Conservation (phyloP, 2,888 invertebrate genomes). For the Agriopis leucophaearia region DNA sequence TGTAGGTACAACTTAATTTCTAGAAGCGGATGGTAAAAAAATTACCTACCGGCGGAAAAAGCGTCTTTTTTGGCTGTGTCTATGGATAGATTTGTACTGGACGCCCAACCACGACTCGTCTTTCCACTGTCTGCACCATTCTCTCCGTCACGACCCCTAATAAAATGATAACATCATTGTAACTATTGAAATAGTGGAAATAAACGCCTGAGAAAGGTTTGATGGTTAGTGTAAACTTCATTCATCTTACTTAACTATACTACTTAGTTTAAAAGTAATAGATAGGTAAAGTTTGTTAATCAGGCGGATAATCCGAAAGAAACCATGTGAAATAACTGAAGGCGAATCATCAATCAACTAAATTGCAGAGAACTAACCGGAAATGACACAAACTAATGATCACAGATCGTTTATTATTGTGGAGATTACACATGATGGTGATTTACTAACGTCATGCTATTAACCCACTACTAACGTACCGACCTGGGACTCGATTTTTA, state of each 20-base stretch:
- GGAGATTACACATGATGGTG: slow-evolving; percentile 3
- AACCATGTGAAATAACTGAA: slow-evolving; percentile 3
- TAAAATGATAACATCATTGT: slow-evolving; percentile 28
- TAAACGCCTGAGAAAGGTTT: too few species aligned
- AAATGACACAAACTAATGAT: slow-evolving; percentile 30
- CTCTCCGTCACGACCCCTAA: slow-evolving; percentile 81
- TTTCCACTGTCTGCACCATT: slow-evolving; percentile 79
- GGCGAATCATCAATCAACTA: slow-evolving; percentile 19
- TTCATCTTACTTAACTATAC: not conserved
- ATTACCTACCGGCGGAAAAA: slow-evolving; percentile 74
- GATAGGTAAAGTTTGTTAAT: not conserved
- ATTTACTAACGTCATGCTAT: not conserved
- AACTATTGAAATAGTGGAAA: not conserved
- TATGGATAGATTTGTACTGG: slow-evolving; percentile 89
- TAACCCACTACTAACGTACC: not conserved
- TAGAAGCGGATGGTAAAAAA: not conserved
- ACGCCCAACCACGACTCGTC: slow-evolving; percentile 90
- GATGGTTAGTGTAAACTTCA: not conserved
- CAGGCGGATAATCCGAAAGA: not conserved
- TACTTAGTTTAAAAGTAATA: not conserved
- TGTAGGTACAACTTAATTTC: not conserved
- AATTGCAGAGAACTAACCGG: slow-evolving; percentile 33
- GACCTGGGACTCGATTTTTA: not conserved
- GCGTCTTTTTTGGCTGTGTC: slow-evolving; percentile 79
- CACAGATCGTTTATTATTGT: slow-evolving; percentile 33